Percentiles rank a stretch among this genome's conserved stretches.
These are phyloP conservation scores for Lethocerus indicus DNA, from an alignment of 1,140 invertebrate genomes.

Conservation along the genomic window DNA sequence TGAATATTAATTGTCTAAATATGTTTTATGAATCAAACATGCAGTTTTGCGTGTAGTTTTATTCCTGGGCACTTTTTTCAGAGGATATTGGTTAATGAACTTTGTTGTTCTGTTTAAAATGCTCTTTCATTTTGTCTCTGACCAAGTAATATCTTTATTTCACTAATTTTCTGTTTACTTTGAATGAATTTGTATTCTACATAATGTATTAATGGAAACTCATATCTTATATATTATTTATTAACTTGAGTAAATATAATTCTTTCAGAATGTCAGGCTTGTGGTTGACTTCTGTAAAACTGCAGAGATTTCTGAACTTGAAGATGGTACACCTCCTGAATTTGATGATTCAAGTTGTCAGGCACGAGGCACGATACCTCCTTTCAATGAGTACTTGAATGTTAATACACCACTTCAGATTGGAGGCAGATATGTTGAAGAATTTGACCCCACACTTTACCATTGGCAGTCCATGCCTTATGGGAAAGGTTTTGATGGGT, in stretches of 20 bases:
- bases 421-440: conserved; percentile 66
- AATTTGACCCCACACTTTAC: conserved; percentile 69
- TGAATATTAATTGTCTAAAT: too few relatives aligned
- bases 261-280: conserved; percentile 53
- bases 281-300: conserved; percentile 83
- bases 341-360: conserved; percentile 81
- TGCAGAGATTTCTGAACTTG: conserved; percentile 66
- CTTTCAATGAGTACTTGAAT: conserved; percentile 93
- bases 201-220: background rate
- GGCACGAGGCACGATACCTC: conserved; percentile 69
- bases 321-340: conserved; percentile 71
- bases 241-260: background rate
- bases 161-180: background rate
- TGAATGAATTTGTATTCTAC: background rate
- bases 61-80: too few relatives aligned
- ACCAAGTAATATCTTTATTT: too few relatives aligned
- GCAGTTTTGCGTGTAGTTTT: too few relatives aligned
- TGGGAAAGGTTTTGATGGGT: conserved; percentile 83
- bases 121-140: background rate
- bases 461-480: conserved; percentile 74
- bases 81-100: background rate
- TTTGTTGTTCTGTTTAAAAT: background rate
- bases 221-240: background rate
- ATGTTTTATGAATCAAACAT: too few relatives aligned
- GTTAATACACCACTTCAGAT: conserved; percentile 82